These are phyloP conservation scores for Pandion haliaetus DNA, from an alignment of 2,113 vertebrate species.

Conservation along the genomic window DNA sequence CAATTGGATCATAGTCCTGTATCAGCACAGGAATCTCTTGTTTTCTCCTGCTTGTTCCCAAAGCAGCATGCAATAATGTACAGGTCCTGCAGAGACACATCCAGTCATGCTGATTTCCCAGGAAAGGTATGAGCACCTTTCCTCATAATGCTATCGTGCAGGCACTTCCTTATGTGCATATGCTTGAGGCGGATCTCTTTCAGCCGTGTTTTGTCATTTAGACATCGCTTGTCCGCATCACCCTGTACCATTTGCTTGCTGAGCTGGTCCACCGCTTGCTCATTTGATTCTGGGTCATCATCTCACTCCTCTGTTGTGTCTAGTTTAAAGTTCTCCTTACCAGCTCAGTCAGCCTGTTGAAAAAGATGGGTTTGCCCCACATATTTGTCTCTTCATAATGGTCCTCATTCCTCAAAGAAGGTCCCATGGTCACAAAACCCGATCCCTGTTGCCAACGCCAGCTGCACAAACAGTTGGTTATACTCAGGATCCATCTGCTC, in stretches of 20 bases:
- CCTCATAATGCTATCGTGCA: neutral
- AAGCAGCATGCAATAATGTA: rapidly evolving
- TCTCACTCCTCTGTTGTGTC: neutral
- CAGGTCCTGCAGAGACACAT: neutral
- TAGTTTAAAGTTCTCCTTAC: neutral
- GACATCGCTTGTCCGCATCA: neutral
- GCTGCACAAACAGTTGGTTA: neutral
- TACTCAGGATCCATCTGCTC: neutral
- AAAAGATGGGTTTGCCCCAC: neutral
- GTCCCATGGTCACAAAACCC: neutral
- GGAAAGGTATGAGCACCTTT: neutral
- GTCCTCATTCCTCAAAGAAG: neutral
- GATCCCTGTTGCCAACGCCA: rapidly evolving
- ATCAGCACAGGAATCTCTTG: neutral
- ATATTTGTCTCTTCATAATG: neutral
- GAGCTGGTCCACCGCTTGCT: neutral
- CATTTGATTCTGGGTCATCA: neutral
- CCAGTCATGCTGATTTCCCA: neutral
- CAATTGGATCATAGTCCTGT: neutral
- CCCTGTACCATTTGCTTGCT: neutral
- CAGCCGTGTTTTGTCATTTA: neutral
- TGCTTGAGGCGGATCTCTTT: neutral
- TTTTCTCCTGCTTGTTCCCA: neutral
- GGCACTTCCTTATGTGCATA: neutral
- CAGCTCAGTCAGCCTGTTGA: neutral